Evolutionary conservation across 2,797 vertebrate genomes (phyloP), one percentile per base, ranked within the genome.

Genomic region (Gymnoscopelus braueri): DNA sequence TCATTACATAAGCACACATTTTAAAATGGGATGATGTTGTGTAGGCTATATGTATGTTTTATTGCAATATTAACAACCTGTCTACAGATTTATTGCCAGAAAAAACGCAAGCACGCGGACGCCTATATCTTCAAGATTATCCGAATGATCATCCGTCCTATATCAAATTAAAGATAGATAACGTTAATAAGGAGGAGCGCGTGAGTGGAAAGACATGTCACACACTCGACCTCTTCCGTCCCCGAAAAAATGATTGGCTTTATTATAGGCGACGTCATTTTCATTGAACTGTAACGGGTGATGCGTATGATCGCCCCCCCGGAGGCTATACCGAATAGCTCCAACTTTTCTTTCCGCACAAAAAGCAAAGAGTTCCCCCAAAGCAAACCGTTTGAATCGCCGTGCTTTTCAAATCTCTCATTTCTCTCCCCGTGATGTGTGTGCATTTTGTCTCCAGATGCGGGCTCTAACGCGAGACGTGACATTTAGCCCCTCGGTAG

Each of bases 401-500:
- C 70, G 35, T 8, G 5, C 75, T 72, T 72, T 68, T 78, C 71
- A 83, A 81, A 85, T 77, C 62, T 67, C 63, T 67, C n/a, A 26
- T 26, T 26, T 2, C 2, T 29, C 26, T 29, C 39, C 8, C 39
- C 39, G 59, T 82, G 26, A 67, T 78, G 72, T 62, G 78, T 72
- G 54, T 77, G 74, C 19, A 23, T 57, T 57, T 75, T 63, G 78
- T 78, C 65, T 69, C 61, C 66, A 75, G 80, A 77, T 82, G 75
- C 79, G 80, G 80, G 80, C 79, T 86, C 79, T 78, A 49, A 84
- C 76, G 85, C 92, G 82, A 78, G 87, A 82, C 83, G 84, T 92
- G 92, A 94, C 92, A 93, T 91, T 90, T 88, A 89, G 66, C 62
- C 87, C 87, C 89, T 87, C 82, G 85, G 87, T 88, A 83, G 87